These are phyloP conservation scores for Caenorhabditis sp. DNA, from an alignment of 2,888 invertebrate species.

Conservation along the genomic window DNA sequence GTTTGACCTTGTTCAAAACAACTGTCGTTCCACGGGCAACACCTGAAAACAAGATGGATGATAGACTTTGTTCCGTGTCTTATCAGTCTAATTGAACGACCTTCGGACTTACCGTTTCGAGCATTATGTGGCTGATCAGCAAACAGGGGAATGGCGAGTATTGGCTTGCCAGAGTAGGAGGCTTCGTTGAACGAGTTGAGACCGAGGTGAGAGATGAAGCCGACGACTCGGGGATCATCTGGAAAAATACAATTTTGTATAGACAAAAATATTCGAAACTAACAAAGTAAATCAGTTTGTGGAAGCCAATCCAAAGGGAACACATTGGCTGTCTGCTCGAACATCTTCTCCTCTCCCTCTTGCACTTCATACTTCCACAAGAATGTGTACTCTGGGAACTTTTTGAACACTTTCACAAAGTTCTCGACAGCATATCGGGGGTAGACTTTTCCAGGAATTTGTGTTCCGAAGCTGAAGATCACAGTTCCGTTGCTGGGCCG, in stretches of 20 bases:
- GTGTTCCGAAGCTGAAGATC: slow-evolving; percentile 63
- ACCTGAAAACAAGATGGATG: slow-evolving; percentile 44
- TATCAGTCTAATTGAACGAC: neutral
- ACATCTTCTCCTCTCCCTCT: slow-evolving; percentile 58
- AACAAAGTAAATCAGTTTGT: slow-evolving; percentile 71
- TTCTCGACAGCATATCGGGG: slow-evolving; percentile 60
- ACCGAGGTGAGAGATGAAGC: slow-evolving; percentile 68
- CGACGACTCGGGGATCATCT: slow-evolving; percentile 64
- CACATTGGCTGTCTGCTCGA: slow-evolving; percentile 62
- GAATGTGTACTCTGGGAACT: slow-evolving; percentile 71
- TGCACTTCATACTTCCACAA: slow-evolving; percentile 72
- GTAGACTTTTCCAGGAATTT: slow-evolving; percentile 54
- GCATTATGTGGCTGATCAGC: slow-evolving; percentile 69
- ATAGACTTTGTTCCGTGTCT: neutral
- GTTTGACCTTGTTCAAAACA: slow-evolving; percentile 44
- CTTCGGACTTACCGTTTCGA: slow-evolving; percentile 48
- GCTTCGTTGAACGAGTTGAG: slow-evolving; percentile 67
- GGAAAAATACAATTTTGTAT: too few species aligned
- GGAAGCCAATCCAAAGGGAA: slow-evolving; percentile 69
- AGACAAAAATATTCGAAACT: too few species aligned
- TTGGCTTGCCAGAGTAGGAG: slow-evolving; percentile 61
- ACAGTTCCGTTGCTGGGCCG: slow-evolving; percentile 43
- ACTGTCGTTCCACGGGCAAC: slow-evolving; percentile 54
- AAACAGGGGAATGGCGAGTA: slow-evolving; percentile 68
- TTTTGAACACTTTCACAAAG: slow-evolving; percentile 69